phyloP scores from a whole-genome alignment of 2,888 invertebrate species.

The Plagodis pulveraria region DNA sequence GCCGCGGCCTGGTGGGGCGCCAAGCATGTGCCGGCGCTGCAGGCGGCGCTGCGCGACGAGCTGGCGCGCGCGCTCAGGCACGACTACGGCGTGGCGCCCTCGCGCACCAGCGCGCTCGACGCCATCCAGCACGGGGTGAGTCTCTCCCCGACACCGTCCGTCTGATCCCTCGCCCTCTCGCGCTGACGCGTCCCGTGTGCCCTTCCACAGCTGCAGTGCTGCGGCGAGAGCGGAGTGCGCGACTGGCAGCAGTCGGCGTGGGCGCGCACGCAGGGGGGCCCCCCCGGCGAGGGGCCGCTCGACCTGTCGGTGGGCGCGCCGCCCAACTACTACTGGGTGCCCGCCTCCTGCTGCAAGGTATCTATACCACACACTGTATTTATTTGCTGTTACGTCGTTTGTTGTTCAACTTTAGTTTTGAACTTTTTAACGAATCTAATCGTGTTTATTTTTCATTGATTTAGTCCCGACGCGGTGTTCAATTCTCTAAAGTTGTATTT shows the following conservation, averaged over 20 bases:
- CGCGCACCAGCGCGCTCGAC: conserved; percentile 68
- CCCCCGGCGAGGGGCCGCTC: conserved; percentile 43
- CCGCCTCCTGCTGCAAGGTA: conserved; percentile 62
- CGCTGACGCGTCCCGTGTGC: background rate
- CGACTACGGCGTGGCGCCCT: conserved; percentile 65
- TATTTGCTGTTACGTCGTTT: no score
- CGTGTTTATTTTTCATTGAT: no score
- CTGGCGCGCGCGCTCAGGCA: conserved; percentile 57
- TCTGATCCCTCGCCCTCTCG: background rate
- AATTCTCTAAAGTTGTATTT: no score
- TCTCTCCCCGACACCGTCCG: background rate
- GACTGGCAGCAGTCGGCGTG: conserved; percentile 89
- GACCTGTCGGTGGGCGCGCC: conserved; percentile 71
- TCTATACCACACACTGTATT: no score
- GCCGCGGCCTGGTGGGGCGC: conserved; percentile 77
- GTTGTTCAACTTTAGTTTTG: no score
- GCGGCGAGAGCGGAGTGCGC: conserved; percentile 96
- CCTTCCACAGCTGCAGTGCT: conserved; percentile 91
- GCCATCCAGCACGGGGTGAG: conserved; percentile 67
- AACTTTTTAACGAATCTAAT: no score
- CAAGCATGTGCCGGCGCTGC: conserved; percentile 67
- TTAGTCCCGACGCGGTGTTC: no score
- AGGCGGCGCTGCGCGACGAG: conserved; percentile 54
- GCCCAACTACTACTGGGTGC: conserved; percentile 64
- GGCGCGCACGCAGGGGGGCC: conserved; percentile 48